A percentile compares a stretch with the other conserved stretches of the same genome.
Evolutionary conservation across 2,888 invertebrate genomes (phyloP).

Genomic region (Antheraea yamamai): DNA sequence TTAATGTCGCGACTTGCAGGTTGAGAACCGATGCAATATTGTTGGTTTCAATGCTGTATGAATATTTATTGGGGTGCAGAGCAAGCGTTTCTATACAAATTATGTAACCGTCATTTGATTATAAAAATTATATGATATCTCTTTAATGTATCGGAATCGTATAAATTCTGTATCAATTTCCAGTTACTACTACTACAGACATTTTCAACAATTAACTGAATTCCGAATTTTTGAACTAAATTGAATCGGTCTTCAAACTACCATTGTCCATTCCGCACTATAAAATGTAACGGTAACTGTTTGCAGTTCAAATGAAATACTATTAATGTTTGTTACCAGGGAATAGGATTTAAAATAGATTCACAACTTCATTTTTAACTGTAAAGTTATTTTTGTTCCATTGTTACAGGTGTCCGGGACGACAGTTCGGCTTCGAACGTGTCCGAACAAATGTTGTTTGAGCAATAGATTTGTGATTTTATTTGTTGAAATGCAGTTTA

Average conservation of each 20-base stretch:
- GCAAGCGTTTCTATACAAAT: too few relatives aligned
- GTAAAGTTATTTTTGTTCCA: not conserved
- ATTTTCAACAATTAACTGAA: constrained; percentile 8
- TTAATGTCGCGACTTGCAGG: too few relatives aligned
- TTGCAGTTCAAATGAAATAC: not conserved
- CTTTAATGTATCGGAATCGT: not conserved
- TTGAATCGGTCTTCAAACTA: constrained; percentile 16
- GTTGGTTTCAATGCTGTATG: too few relatives aligned
- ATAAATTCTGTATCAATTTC: not conserved
- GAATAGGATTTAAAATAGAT: not conserved
- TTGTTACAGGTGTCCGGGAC: not conserved
- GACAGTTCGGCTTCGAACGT: not conserved
- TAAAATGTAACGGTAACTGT: not conserved
- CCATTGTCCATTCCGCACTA: constrained; percentile 3
- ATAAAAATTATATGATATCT: too few relatives aligned
- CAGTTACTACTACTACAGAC: not conserved
- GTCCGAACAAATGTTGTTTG: not conserved
- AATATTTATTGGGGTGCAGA: too few relatives aligned
- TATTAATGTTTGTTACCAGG: not conserved
- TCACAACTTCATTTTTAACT: not conserved
- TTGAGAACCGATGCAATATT: too few relatives aligned
- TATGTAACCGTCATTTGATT: too few relatives aligned
- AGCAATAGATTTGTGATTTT: not conserved
- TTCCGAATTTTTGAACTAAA: constrained; percentile 11
- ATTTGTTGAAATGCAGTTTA: not conserved